Evolutionary conservation across 2,113 vertebrate genomes (phyloP).

Genomic region (Neogobius melanostomus): DNA sequence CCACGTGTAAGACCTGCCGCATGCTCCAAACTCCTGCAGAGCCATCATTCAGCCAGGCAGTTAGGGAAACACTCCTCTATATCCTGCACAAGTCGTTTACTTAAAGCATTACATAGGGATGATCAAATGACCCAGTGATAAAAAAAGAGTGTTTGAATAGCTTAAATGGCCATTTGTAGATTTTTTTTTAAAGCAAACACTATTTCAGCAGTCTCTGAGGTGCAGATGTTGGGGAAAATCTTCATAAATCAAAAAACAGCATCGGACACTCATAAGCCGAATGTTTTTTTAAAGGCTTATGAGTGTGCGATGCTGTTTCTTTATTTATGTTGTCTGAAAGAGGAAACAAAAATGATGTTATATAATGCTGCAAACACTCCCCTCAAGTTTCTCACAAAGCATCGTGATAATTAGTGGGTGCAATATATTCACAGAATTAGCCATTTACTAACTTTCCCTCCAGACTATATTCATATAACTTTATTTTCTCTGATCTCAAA

Average conservation of each 20-base stretch:
- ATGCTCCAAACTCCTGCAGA: slow-evolving; percentile 28
- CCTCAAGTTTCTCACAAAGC: too few species aligned
- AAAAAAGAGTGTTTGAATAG: slow-evolving; percentile 43
- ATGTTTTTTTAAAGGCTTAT: too few species aligned
- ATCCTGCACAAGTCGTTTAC: slow-evolving; percentile 48
- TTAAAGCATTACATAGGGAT: slow-evolving; percentile 42
- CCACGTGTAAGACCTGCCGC: slow-evolving; percentile 25
- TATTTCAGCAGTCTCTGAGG: too few species aligned
- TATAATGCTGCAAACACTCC: too few species aligned
- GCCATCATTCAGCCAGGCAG: slow-evolving; percentile 36
- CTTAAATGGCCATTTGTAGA: slow-evolving; percentile 20
- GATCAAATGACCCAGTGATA: slow-evolving; percentile 36
- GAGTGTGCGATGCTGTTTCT: too few species aligned
- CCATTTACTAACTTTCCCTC: background rate
- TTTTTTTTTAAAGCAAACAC: slow-evolving; percentile 30
- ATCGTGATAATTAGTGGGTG: too few species aligned
- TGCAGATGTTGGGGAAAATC: too few species aligned
- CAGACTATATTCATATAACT: background rate
- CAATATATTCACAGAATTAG: background rate
- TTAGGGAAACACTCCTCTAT: slow-evolving; percentile 39
- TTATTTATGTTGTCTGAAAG: too few species aligned
- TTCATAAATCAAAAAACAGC: too few species aligned
- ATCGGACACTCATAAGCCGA: too few species aligned
- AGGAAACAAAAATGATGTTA: too few species aligned
- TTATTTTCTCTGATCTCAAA: background rate